These are phyloP conservation scores for Lathronympha strigana DNA, from an alignment of 2,888 invertebrate genomes.

Conservation along the genomic window DNA sequence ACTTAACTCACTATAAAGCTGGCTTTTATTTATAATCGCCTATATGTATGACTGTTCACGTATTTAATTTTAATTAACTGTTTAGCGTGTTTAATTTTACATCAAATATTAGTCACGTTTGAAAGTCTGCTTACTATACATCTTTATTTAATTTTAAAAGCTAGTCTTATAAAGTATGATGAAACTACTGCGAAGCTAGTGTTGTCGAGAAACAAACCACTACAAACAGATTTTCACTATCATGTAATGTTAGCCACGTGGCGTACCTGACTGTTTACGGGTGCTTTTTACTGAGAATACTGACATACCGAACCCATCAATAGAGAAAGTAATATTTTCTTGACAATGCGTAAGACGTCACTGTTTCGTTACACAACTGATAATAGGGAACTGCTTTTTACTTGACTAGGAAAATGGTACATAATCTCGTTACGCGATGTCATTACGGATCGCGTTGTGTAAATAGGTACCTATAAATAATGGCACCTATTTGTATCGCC, in stretches of 20 bases:
- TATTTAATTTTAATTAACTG: constrained; percentile 21
- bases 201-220: neutral
- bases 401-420: constrained; percentile 31
- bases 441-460: constrained; percentile 18
- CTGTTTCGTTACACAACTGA: constrained; percentile 50
- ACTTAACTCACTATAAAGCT: constrained; percentile 26
- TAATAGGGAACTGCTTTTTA: constrained; percentile 47
- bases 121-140: neutral
- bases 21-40: constrained; percentile 24
- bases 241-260: neutral
- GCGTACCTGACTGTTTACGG: neutral
- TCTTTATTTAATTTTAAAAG: too few species aligned
- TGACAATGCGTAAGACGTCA: constrained; percentile 42
- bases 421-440: constrained; percentile 28
- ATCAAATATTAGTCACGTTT: neutral
- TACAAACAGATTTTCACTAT: too few species aligned
- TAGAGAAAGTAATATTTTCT: constrained; percentile 54
- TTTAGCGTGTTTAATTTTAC: too few species aligned
- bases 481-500: neutral
- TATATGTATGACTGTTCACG: constrained; percentile 19
- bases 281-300: neutral
- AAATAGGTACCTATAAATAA: constrained; percentile 17
- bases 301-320: constrained; percentile 42
- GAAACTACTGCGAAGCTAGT: neutral
- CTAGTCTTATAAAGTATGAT: too few species aligned